Evolutionary conservation across 2,113 vertebrate genomes (phyloP), one percentile per base, ranked within the genome.

Genomic region (Pungitius pungitius): DNA sequence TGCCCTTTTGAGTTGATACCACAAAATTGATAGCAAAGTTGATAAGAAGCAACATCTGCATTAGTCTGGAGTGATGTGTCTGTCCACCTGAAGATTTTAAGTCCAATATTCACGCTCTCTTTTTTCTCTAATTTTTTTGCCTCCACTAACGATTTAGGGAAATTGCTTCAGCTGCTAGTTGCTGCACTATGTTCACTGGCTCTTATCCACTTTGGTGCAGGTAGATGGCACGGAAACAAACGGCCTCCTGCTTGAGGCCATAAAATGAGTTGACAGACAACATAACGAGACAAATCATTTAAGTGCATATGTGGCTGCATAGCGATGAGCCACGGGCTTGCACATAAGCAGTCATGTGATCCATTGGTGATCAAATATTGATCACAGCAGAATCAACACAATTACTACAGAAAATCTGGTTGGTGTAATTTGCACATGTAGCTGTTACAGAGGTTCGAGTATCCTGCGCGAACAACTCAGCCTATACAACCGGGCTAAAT

Each of bases 401-500:
- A 20, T 33, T 18, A 8, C 49, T n/a, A 35, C 6, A 55, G 3
- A 63, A 54, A 49, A 13, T 14, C 27, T 70, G 15, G 20, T 47
- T 2, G 33, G 27, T 20, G 35, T 64, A 42, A 64, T 49, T 17
- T 49, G 43, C 40, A 45, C 60, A 40, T n/a, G n/a, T n/a, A 62
- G 43, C 39, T 66, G 45, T 42, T 60, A 57, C 65, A 49, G 30
- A 35, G n/a, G 24, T 22, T 3, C 3, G 27, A 45, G 42, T 17
- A 26, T 42, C 0, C 1, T 66, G 27, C 0, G 1, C 1, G 11
- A 62, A 58, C 35, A 57, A 42, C 61, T 47, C 15, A 18, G 18
- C 57, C 79, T 75, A 75, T 35, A 82, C 61, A 84, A 79, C 57
- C 14, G 15, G 26, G 22, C 78, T 87, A 81, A 82, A 86, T 69